These are phyloP conservation scores for Nothocercus julius DNA, from an alignment of 2,113 vertebrate genomes.

Conservation along the genomic window DNA sequence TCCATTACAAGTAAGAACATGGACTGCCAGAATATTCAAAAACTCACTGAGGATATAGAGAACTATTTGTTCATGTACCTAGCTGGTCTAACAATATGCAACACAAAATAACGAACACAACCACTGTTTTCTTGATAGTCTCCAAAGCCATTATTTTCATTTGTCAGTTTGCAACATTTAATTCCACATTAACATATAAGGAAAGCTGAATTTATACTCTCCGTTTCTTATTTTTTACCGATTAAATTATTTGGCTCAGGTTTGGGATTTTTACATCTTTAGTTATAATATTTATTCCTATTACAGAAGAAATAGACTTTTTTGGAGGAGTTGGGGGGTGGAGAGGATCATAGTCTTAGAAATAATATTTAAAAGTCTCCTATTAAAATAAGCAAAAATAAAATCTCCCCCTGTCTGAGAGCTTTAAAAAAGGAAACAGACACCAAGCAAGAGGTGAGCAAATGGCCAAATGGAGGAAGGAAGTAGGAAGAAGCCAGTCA, in stretches of 20 bases:
- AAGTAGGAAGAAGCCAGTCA: background rate
- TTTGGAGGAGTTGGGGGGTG: background rate
- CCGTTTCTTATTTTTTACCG: background rate
- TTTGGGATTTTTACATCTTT: background rate
- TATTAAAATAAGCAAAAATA: background rate
- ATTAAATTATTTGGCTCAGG: background rate
- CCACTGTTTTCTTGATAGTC: background rate
- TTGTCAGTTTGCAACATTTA: background rate
- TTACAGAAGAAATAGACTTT: background rate
- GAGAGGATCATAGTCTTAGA: background rate
- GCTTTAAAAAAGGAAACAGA: background rate
- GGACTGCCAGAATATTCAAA: conserved; percentile 16
- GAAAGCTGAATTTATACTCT: background rate
- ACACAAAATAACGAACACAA: background rate
- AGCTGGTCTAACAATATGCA: background rate
- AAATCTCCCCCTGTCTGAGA: background rate
- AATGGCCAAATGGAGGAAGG: background rate
- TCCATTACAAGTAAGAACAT: background rate
- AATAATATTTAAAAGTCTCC: background rate
- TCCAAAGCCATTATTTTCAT: background rate
- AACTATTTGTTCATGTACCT: background rate
- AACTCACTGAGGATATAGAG: background rate
- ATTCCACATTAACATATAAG: background rate
- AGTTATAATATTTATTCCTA: background rate
- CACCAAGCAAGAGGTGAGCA: conserved; percentile 33